A percentile compares a stretch with the other conserved stretches of the same genome.
phyloP scores from a whole-genome alignment of 1,140 invertebrate species.

The Spodoptera litura region DNA sequence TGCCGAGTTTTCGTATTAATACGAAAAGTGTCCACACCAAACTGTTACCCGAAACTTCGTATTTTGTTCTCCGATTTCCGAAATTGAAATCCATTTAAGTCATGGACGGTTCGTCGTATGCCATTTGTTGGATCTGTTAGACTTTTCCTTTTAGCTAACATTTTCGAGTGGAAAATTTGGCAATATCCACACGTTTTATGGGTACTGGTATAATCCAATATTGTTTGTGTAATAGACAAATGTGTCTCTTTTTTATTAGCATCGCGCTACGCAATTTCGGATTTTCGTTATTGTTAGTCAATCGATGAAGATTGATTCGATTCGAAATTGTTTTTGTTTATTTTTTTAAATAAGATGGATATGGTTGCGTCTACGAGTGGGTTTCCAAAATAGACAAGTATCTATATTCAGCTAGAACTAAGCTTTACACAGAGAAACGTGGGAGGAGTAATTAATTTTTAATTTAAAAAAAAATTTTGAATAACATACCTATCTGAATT shows the following conservation, averaged over 20 bases:
- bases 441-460: too few relatives aligned
- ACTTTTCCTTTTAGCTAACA: constrained; percentile 10
- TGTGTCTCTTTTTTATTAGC: constrained; percentile 4
- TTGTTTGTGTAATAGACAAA: constrained; percentile 18
- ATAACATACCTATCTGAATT: too few relatives aligned
- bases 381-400: neutral
- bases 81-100: constrained; percentile 44
- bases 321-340: too few relatives aligned
- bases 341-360: too few relatives aligned
- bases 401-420: too few relatives aligned
- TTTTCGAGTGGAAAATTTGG: constrained; percentile 17
- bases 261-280: neutral
- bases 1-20: constrained; percentile 24
- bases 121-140: constrained; percentile 28
- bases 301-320: constrained; percentile 1
- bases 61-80: constrained; percentile 33
- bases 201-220: constrained; percentile 15
- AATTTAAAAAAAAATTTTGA: too few relatives aligned
- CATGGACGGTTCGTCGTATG: constrained; percentile 24
- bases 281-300: neutral
- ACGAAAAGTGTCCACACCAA: constrained; percentile 11
- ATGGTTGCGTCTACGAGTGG: neutral
- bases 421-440: too few relatives aligned
- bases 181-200: constrained; percentile 18
- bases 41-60: constrained; percentile 37